phyloP scores from a whole-genome alignment of 2,113 vertebrate species.

The Colossoma macropomum region DNA sequence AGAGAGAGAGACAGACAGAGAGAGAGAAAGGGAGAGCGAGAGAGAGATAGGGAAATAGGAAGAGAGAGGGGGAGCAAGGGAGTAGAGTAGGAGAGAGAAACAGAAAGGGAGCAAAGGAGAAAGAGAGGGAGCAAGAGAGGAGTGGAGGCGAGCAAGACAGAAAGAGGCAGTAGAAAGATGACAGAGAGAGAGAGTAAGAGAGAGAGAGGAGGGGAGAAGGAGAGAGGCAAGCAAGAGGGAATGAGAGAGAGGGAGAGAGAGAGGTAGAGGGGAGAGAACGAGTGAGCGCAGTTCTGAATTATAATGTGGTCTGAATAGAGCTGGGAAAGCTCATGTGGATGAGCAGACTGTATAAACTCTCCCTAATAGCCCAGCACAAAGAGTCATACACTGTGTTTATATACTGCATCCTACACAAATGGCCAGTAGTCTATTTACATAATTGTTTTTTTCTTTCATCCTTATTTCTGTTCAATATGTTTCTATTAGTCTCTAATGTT shows the following conservation, averaged over 20 bases:
- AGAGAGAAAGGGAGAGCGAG: too few relatives aligned
- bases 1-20: too few relatives aligned
- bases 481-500: background rate
- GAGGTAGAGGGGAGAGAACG: background rate
- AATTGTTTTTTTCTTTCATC: background rate
- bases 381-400: too few relatives aligned
- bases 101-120: too few relatives aligned
- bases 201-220: background rate
- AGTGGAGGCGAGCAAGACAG: too few relatives aligned
- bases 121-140: too few relatives aligned
- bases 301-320: background rate
- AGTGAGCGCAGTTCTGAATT: constrained; percentile 2
- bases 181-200: background rate
- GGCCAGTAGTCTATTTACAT: too few relatives aligned
- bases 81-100: too few relatives aligned
- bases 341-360: constrained; percentile 14
- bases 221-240: background rate
- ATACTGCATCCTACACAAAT: too few relatives aligned
- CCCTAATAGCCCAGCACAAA: background rate
- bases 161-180: background rate
- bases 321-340: constrained; percentile 5
- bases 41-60: too few relatives aligned
- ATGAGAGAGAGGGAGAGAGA: background rate
- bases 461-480: background rate
- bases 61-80: too few relatives aligned